Percentiles rank a stretch among this genome's conserved stretches.
These are phyloP conservation scores for Mystacides longicornis DNA, from an alignment of 2,888 invertebrate genomes.

Conservation along the genomic window DNA sequence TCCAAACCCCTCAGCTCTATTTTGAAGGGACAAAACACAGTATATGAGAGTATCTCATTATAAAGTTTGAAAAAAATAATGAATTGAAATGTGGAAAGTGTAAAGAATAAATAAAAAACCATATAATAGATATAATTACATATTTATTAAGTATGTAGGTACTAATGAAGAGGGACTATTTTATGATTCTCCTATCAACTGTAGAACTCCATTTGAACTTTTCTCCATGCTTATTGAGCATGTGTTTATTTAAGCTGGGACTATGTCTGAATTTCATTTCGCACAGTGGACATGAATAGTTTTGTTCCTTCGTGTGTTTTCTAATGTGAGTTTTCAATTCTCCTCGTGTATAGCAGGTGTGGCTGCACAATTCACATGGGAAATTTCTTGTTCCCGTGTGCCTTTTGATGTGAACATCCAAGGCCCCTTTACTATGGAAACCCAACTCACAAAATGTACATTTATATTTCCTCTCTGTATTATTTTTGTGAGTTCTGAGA, in stretches of 20 bases:
- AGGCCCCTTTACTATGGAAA: slow-evolving; percentile 37
- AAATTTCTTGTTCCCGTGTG: slow-evolving; percentile 41
- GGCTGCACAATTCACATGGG: slow-evolving; percentile 38
- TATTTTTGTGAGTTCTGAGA: slow-evolving; percentile 36
- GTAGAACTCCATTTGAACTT: slow-evolving; percentile 40
- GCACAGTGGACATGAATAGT: slow-evolving; percentile 39
- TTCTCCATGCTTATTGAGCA: slow-evolving; percentile 39
- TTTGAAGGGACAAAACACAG: no score
- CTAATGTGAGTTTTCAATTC: slow-evolving; percentile 39
- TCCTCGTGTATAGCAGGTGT: slow-evolving; percentile 37
- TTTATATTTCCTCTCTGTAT: slow-evolving; percentile 32
- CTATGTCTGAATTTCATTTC: slow-evolving; percentile 41
- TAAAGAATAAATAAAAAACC: no score
- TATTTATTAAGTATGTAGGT: no score
- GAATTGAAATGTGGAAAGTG: no score
- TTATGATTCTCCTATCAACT: slow-evolving; percentile 26
- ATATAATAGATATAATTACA: no score
- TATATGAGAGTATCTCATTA: no score
- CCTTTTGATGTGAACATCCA: slow-evolving; percentile 40
- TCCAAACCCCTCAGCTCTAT: no score
- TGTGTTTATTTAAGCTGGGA: slow-evolving; percentile 44
- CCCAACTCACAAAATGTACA: slow-evolving; percentile 43
- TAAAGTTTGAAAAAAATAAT: no score
- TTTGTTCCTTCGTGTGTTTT: slow-evolving; percentile 42
- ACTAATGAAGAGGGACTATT: no score